Conservation (phyloP, 2,888 invertebrate genomes). For the Hypomecis punctinalis region DNA sequence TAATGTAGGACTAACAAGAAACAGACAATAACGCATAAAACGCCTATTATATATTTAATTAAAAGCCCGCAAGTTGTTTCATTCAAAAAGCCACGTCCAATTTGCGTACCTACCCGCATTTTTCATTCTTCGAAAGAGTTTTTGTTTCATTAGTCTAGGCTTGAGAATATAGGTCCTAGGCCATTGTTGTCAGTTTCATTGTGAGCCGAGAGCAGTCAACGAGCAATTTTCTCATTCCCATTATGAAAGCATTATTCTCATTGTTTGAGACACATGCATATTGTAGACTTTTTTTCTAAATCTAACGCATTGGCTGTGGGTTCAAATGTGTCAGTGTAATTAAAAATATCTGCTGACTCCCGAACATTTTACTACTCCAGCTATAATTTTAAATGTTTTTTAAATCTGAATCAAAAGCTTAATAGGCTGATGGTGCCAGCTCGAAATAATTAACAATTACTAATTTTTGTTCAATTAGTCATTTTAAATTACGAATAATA, state of each 20-base stretch:
- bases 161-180: slow-evolving; percentile 69
- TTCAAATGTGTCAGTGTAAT: slow-evolving; percentile 44
- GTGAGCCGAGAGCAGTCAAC: slow-evolving; percentile 73
- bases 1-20: too few species aligned
- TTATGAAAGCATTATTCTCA: slow-evolving; percentile 77
- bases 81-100: slow-evolving; percentile 53
- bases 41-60: neutral
- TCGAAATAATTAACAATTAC: too few species aligned
- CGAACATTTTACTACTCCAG: too few species aligned
- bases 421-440: too few species aligned
- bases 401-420: too few species aligned
- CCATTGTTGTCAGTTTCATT: slow-evolving; percentile 76
- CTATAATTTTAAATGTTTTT: too few species aligned
- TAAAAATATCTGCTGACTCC: neutral
- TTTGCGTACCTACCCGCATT: slow-evolving; percentile 62
- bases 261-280: slow-evolving; percentile 74
- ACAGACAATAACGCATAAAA: neutral
- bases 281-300: slow-evolving; percentile 60
- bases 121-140: slow-evolving; percentile 70
- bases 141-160: slow-evolving; percentile 76
- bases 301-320: slow-evolving; percentile 49
- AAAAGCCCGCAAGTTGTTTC: neutral
- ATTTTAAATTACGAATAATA: too few species aligned
- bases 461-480: too few species aligned
- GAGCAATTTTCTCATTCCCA: slow-evolving; percentile 81